Percentiles rank a stretch among this genome's conserved stretches.
Evolutionary conservation across 2,797 vertebrate genomes (phyloP).

Genomic region (Nannoperca obscura): DNA sequence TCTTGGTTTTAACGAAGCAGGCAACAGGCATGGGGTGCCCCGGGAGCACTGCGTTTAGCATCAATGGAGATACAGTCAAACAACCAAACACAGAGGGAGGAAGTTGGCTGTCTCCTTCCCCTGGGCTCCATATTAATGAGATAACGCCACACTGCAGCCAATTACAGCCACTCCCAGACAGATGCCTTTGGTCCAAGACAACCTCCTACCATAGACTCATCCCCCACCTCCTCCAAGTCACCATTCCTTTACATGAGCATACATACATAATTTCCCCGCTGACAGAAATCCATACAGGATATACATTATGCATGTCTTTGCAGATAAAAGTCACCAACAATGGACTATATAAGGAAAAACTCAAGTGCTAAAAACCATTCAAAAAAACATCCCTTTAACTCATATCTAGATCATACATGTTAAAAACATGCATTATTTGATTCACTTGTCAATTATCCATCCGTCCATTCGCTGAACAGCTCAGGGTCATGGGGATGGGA

Average conservation of each 20-base stretch:
- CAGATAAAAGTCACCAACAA: constrained; percentile 16
- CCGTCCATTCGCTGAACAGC: constrained; percentile 22
- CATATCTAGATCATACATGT: constrained; percentile 11
- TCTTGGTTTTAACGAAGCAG: constrained; percentile 84
- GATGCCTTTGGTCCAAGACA: constrained; percentile 83
- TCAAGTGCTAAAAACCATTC: background rate
- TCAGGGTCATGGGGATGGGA: constrained; percentile 2
- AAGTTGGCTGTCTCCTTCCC: constrained; percentile 84
- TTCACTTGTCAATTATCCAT: constrained; percentile 23
- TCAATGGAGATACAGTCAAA: constrained; percentile 86
- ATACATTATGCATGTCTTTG: constrained; percentile 48
- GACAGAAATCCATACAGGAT: constrained; percentile 66
- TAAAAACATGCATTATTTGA: constrained; percentile 7
- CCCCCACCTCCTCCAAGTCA: constrained; percentile 44
- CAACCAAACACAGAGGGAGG: constrained; percentile 83
- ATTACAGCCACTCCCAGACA: constrained; percentile 86
- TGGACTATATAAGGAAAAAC: background rate
- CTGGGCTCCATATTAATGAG: constrained; percentile 87
- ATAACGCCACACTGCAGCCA: constrained; percentile 81
- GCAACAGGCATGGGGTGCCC: constrained; percentile 77
- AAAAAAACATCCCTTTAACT: constrained; percentile 11
- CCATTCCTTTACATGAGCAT: constrained; percentile 62
- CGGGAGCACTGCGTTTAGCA: constrained; percentile 79
- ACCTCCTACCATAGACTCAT: constrained; percentile 66
- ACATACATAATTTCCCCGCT: constrained; percentile 64